phyloP scores from a whole-genome alignment of 2,113 vertebrate genomes.

The Nothobranchius kuhntae region DNA sequence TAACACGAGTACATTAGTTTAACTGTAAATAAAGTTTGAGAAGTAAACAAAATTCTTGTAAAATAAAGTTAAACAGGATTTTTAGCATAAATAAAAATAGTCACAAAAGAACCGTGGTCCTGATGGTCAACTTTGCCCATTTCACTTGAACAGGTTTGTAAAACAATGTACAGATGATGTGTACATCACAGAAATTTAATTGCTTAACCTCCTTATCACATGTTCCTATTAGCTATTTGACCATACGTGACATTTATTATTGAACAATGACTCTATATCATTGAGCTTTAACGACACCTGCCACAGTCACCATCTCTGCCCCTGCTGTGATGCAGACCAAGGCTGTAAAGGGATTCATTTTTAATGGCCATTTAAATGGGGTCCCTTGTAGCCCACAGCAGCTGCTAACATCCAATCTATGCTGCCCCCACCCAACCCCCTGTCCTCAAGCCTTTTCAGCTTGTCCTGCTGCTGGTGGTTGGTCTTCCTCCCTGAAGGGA shows the following conservation, averaged over 20 bases:
- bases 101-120: too few species aligned
- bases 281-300: not conserved
- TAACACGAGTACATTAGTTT: too few species aligned
- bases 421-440: not conserved
- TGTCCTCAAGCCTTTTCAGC: conserved; percentile 49
- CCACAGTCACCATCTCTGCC: conserved; percentile 4
- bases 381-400: conserved; percentile 55
- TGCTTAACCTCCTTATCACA: not conserved
- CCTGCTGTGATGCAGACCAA: conserved; percentile 53
- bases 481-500: conserved; percentile 67
- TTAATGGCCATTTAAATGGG: conserved; percentile 63
- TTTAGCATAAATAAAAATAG: not conserved
- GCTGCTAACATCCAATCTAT: conserved; percentile 43
- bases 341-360: conserved; percentile 50
- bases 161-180: too few species aligned
- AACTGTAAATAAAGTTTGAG: too few species aligned
- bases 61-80: not conserved
- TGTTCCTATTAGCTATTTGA: not conserved
- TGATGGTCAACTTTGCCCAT: not conserved
- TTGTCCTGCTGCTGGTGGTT: conserved; percentile 64
- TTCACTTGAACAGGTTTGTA: not conserved
- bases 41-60: too few species aligned
- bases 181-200: not conserved
- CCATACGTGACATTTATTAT: not conserved
- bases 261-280: not conserved